phyloP scores from a whole-genome alignment of 2,888 invertebrate species.

The Drosophila prolongata region DNA sequence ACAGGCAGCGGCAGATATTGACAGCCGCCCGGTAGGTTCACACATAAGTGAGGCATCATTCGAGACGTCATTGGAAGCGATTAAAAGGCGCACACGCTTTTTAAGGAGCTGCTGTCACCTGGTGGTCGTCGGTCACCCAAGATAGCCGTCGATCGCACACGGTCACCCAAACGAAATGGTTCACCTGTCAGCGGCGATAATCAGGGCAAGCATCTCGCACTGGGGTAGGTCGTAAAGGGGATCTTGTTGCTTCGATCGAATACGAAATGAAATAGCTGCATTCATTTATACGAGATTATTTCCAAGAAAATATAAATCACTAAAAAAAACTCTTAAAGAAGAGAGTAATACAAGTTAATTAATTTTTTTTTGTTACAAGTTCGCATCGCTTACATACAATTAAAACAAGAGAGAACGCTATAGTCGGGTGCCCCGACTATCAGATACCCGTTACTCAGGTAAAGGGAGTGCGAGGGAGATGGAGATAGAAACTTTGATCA shows the following conservation, averaged over 20 bases:
- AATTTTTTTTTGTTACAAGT: no score
- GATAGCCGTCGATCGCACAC: slow-evolving; percentile 38
- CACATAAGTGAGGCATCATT: slow-evolving; percentile 79
- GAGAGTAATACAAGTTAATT: no score
- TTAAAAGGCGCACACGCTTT: slow-evolving; percentile 68
- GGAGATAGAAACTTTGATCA: no score
- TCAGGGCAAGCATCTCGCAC: slow-evolving; percentile 58
- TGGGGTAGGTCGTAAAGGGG: slow-evolving; percentile 3
- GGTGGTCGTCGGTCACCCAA: slow-evolving; percentile 56
- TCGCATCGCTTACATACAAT: no score
- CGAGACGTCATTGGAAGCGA: slow-evolving; percentile 72
- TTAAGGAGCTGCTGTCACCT: slow-evolving; percentile 66
- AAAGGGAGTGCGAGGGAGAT: no score
- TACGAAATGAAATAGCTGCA: neutral
- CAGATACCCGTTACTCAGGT: no score
- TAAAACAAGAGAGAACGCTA: no score
- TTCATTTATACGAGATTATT: neutral
- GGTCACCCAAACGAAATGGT: slow-evolving; percentile 25
- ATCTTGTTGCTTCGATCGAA: neutral
- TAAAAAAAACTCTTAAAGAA: no score
- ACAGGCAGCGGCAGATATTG: slow-evolving; percentile 76
- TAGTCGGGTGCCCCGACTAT: no score
- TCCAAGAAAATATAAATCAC: neutral
- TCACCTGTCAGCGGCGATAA: slow-evolving; percentile 72
- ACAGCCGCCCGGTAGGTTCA: slow-evolving; percentile 78